A percentile compares a stretch with the other conserved stretches of the same genome.
These are phyloP conservation scores for Scaptomyza pallida DNA, from an alignment of 1,140 invertebrate species.

Conservation along the genomic window DNA sequence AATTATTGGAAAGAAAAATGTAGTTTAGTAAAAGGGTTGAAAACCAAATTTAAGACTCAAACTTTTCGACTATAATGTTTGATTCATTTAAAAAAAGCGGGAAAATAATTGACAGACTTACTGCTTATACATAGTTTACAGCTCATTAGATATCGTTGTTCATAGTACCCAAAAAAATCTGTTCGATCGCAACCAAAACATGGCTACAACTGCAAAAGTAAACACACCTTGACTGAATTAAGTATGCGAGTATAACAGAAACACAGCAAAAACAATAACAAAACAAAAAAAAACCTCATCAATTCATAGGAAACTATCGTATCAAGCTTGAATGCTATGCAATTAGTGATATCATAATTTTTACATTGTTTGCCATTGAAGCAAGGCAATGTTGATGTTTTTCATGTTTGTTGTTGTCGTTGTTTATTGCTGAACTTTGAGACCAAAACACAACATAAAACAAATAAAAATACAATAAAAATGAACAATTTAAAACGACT, in stretches of 20 bases:
- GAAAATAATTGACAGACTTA: too few relatives aligned
- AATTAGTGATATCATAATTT: constrained; percentile 63
- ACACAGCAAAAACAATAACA: too few relatives aligned
- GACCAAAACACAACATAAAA: constrained; percentile 9
- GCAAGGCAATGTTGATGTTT: constrained; percentile 20
- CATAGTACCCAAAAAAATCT: not conserved
- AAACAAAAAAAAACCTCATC: constrained; percentile 50
- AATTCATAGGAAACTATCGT: constrained; percentile 38
- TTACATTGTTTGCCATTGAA: constrained; percentile 14
- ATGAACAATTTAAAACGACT: not conserved
- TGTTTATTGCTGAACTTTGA: constrained; percentile 38
- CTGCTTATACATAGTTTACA: too few relatives aligned
- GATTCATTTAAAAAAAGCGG: too few relatives aligned
- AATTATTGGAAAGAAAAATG: too few relatives aligned
- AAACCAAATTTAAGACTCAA: too few relatives aligned
- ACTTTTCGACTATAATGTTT: too few relatives aligned
- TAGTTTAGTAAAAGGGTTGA: too few relatives aligned
- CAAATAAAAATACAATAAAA: constrained; percentile 15
- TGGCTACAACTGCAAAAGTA: not conserved
- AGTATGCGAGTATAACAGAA: constrained; percentile 13
- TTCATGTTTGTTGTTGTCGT: constrained; percentile 18
- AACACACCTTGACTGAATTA: constrained; percentile 13
- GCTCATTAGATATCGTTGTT: not conserved
- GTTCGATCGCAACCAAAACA: not conserved
- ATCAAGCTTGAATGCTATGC: constrained; percentile 28